Evolutionary conservation across 2,888 invertebrate genomes (phyloP), one percentile per base, ranked within the genome.

Genomic region (Heteropelma amictum): DNA sequence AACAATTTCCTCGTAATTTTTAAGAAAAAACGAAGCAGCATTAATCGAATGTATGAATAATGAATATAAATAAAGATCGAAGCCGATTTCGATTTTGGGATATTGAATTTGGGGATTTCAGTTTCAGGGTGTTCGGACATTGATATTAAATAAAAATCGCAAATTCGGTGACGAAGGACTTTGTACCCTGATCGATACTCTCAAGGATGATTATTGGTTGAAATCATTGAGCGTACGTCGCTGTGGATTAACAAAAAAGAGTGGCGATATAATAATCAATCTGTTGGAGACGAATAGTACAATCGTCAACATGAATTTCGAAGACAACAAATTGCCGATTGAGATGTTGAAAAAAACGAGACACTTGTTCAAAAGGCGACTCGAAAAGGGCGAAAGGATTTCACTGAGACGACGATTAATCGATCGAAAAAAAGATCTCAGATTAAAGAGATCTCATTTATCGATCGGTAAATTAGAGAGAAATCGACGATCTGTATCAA

Each of bases 131-230:
- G 30, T 84, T 3, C 78, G 56, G 5, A 74, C 76, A 1, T 42
- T 84, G 42, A 69, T 81, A n/a, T 58, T 84, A 21, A 77, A 80
- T 17, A 63, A 51, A 38, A 84, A 84, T 79, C 65, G 58, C 3
- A 80, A 79, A 60, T 75, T 84, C 7, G 60, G 78, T 1, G 80
- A 84, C 54, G 49, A 21, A 3, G 83, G 82, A 1, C 12, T 82
- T 1, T 63, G 60, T 0, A 51, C 54, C 3, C 60, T 84, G 42
- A 47, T 30, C 14, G 5, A 49, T 6, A 58, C 54, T 0, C 72
- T 84, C 19, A 80, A 77, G 33, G 76, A 74, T 26, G 80, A 84
- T 21, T 77, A 78, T 14, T 83, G 79, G 79, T 30, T 84, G 47
- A 83, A 67, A 47, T 75, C 71, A 1, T 69, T 84, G 40, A 75